Conservation (phyloP, 2,888 invertebrate species). For the Acanthosepion lycidas region DNA sequence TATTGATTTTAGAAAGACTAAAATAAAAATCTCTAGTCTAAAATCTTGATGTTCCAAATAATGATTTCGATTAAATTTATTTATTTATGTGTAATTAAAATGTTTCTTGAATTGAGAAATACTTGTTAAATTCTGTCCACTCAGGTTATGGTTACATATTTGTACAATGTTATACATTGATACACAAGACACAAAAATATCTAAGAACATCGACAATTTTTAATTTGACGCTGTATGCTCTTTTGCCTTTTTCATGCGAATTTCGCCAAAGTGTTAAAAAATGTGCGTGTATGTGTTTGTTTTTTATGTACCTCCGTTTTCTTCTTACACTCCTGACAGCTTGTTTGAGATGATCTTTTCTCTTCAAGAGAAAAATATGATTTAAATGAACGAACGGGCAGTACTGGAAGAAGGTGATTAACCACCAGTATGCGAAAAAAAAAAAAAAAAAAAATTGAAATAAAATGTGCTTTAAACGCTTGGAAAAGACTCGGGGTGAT, state of each 20-base stretch:
- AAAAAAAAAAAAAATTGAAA: not conserved
- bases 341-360: not conserved
- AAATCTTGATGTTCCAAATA: not conserved
- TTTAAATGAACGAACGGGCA: not conserved
- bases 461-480: not conserved
- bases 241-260: not conserved
- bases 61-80: no score
- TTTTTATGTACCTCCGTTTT: not conserved
- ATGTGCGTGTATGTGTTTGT: not conserved
- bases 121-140: not conserved
- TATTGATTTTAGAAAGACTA: no score
- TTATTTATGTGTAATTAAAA: no score
- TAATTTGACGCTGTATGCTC: not conserved
- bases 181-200: not conserved
- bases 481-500: not conserved
- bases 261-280: not conserved
- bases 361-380: not conserved
- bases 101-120: no score
- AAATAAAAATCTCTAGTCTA: no score
- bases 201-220: not conserved
- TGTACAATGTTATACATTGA: not conserved
- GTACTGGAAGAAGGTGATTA: not conserved
- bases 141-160: not conserved
- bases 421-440: not conserved
- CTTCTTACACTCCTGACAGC: not conserved